A percentile compares a stretch with the other conserved stretches of the same genome.
phyloP scores from a whole-genome alignment of 2,113 vertebrate species.

The Rhinoderma darwinii region DNA sequence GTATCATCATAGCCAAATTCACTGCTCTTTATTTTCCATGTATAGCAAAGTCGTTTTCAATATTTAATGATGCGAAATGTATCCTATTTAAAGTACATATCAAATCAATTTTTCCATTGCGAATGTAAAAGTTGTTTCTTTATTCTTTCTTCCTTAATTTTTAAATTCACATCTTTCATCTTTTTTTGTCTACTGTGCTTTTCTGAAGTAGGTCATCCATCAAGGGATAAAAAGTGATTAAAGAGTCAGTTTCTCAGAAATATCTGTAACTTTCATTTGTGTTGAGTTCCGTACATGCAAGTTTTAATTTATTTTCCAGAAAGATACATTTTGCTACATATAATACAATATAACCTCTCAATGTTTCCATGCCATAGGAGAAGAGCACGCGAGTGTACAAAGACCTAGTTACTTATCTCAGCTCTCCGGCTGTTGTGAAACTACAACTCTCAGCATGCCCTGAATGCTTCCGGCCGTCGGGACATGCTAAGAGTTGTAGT shows the following conservation, averaged over 20 bases:
- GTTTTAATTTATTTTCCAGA: background rate
- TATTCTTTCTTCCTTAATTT: slow-evolving; percentile 32
- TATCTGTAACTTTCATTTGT: slow-evolving; percentile 9
- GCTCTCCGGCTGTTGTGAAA: no score
- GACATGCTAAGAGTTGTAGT: no score
- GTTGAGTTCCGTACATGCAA: background rate
- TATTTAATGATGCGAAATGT: slow-evolving; percentile 43
- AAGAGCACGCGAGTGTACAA: background rate
- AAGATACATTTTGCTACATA: background rate
- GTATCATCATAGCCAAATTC: background rate
- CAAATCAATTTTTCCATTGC: slow-evolving; percentile 44
- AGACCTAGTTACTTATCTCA: background rate
- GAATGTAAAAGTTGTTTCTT: slow-evolving; percentile 38
- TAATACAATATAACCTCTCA: background rate
- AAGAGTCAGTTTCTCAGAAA: slow-evolving; percentile 15
- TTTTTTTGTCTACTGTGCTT: slow-evolving; percentile 49
- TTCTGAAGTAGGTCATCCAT: slow-evolving; percentile 53
- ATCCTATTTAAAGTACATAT: slow-evolving; percentile 42
- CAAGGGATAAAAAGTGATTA: slow-evolving; percentile 52
- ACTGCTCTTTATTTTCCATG: slow-evolving; percentile 17
- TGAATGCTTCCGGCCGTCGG: no score
- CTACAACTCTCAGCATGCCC: no score
- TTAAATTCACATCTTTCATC: slow-evolving; percentile 44
- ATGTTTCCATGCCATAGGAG: background rate
- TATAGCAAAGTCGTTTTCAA: slow-evolving; percentile 46